Percentiles rank a stretch among this genome's conserved stretches.
These are phyloP conservation scores for Drosophila sordidula DNA, from an alignment of 2,888 invertebrate genomes.

Conservation along the genomic window DNA sequence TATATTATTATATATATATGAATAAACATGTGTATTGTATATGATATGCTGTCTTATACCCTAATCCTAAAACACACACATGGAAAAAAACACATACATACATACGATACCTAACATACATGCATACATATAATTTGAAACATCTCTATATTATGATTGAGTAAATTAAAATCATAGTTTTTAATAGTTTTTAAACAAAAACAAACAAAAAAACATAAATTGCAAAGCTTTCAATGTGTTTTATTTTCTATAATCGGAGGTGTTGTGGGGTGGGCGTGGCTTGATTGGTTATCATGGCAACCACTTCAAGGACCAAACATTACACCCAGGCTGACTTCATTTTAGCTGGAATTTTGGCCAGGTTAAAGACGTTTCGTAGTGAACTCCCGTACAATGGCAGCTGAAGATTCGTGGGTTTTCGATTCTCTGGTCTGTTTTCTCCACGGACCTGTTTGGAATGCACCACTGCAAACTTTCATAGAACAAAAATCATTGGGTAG, in stretches of 20 bases:
- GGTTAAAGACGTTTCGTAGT: background rate
- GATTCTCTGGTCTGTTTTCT: slow-evolving; percentile 96
- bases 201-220: slow-evolving; percentile 49
- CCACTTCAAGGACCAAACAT: slow-evolving; percentile 66
- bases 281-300: slow-evolving; percentile 44
- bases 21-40: slow-evolving; percentile 65
- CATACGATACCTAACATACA: slow-evolving; percentile 58
- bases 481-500: slow-evolving; percentile 96
- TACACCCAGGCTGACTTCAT: slow-evolving; percentile 40
- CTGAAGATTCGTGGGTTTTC: slow-evolving; percentile 94
- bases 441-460: slow-evolving; percentile 96
- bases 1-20: slow-evolving; percentile 22
- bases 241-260: slow-evolving; percentile 14
- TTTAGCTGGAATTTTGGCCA: slow-evolving; percentile 6
- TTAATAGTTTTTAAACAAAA: slow-evolving; percentile 83
- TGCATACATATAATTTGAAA: slow-evolving; percentile 68
- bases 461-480: slow-evolving; percentile 95
- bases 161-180: slow-evolving; percentile 83
- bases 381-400: slow-evolving; percentile 82
- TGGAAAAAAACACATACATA: slow-evolving; percentile 35
- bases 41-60: slow-evolving; percentile 77
- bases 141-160: slow-evolving; percentile 79
- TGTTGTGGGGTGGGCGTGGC: background rate
- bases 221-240: slow-evolving; percentile 50
- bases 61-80: slow-evolving; percentile 60